These are phyloP conservation scores for Xylophagus ater DNA, from an alignment of 2,888 invertebrate genomes.

Conservation along the genomic window DNA sequence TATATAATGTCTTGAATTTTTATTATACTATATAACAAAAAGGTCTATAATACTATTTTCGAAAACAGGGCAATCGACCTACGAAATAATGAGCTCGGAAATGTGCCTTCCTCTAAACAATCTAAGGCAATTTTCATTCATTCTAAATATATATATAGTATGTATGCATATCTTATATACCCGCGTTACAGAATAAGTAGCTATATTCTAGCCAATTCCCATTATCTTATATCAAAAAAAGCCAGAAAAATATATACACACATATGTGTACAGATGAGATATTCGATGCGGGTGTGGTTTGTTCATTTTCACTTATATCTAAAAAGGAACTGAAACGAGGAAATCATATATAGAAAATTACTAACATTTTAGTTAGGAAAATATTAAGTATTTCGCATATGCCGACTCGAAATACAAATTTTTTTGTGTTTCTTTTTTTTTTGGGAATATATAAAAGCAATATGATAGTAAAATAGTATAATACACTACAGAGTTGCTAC, in stretches of 20 bases:
- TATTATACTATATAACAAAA: slow-evolving; percentile 1
- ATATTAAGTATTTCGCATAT: slow-evolving; percentile 9
- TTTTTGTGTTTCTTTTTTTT: no score
- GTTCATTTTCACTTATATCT: slow-evolving; percentile 12
- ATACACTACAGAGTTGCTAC: neutral
- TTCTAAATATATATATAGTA: slow-evolving; percentile 10
- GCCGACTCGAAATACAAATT: slow-evolving; percentile 10
- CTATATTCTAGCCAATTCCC: slow-evolving; percentile 6
- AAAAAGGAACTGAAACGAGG: no score
- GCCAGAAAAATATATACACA: no score
- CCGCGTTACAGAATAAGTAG: neutral
- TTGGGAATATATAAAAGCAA: neutral
- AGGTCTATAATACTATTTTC: slow-evolving; percentile 11
- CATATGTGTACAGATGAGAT: no score
- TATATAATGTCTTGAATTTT: slow-evolving; percentile 5
- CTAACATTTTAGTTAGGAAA: slow-evolving; percentile 1
- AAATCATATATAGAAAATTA: slow-evolving; percentile 6
- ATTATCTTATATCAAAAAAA: no score
- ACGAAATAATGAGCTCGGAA: slow-evolving; percentile 14
- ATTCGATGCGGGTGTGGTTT: slow-evolving; percentile 9
- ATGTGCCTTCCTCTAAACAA: slow-evolving; percentile 8
- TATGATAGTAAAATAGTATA: neutral
- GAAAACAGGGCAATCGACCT: slow-evolving; percentile 15
- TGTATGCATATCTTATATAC: neutral
- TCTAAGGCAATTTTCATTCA: slow-evolving; percentile 5